A percentile compares a stretch with the other conserved stretches of the same genome.
These are phyloP conservation scores for Tetraodon nigroviridis DNA, from an alignment of 2,113 vertebrate genomes.

Conservation along the genomic window DNA sequence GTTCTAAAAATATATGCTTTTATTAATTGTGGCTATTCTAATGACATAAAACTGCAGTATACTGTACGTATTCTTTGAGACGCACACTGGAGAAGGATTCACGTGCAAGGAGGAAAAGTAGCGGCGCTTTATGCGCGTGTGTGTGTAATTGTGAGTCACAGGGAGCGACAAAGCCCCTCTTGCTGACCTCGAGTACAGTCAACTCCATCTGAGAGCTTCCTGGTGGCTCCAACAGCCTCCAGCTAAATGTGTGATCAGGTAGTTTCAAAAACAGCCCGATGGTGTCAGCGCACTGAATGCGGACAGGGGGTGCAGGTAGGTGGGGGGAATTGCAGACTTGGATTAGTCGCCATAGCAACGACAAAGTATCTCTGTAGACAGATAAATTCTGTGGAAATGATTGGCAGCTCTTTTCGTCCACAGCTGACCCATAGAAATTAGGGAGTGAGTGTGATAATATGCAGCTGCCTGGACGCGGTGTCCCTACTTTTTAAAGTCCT, in stretches of 20 bases:
- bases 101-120: not conserved
- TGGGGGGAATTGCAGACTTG: slow-evolving; percentile 51
- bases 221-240: slow-evolving; percentile 77
- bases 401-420: slow-evolving; percentile 94
- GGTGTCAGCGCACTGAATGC: slow-evolving; percentile 91
- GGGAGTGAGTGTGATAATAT: slow-evolving; percentile 94
- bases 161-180: slow-evolving; percentile 34
- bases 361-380: slow-evolving; percentile 92
- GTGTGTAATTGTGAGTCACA: slow-evolving; percentile 1
- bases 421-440: slow-evolving; percentile 98
- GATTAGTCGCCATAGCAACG: slow-evolving; percentile 98
- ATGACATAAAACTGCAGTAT: slow-evolving; percentile 2
- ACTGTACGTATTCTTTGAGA: not conserved
- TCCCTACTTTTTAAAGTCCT: slow-evolving; percentile 91
- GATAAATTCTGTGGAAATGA: slow-evolving; percentile 97
- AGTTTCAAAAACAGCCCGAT: slow-evolving; percentile 86
- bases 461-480: slow-evolving; percentile 86
- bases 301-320: slow-evolving; percentile 56
- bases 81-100: not conserved
- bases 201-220: slow-evolving; percentile 84
- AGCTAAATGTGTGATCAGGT: slow-evolving; percentile 94
- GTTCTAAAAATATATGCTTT: slow-evolving; percentile 42
- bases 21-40: slow-evolving; percentile 30
- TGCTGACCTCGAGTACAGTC: slow-evolving; percentile 71
- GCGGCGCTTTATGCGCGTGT: not conserved